These are phyloP conservation scores for Idaea straminata DNA, from an alignment of 2,888 invertebrate species.

Conservation along the genomic window DNA sequence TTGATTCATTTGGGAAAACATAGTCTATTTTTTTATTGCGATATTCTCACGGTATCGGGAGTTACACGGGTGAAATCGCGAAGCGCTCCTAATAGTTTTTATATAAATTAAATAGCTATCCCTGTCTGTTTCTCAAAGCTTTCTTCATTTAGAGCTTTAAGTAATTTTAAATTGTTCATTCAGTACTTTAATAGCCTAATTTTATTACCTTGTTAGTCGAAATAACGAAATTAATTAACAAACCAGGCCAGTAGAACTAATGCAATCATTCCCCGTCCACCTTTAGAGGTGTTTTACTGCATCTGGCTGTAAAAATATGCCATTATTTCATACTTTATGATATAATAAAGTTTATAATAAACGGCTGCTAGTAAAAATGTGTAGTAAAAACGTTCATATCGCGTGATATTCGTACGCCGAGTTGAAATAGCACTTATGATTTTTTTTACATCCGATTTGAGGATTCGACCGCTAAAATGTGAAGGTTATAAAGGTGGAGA, in stretches of 20 bases:
- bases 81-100: too few species aligned
- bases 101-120: too few species aligned
- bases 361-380: constrained; percentile 63
- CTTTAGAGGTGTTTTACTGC: constrained; percentile 75
- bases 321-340: constrained; percentile 74
- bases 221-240: neutral
- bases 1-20: too few species aligned
- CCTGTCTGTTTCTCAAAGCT: too few species aligned
- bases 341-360: constrained; percentile 76
- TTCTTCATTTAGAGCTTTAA: too few species aligned
- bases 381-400: constrained; percentile 58
- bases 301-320: constrained; percentile 69
- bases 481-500: constrained; percentile 11
- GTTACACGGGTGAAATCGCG: too few species aligned
- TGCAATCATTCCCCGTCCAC: constrained; percentile 22
- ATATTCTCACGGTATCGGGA: too few species aligned
- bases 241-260: constrained; percentile 5
- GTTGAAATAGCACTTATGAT: constrained; percentile 42
- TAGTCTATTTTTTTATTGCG: too few species aligned
- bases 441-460: constrained; percentile 33
- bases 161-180: too few species aligned
- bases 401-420: constrained; percentile 43
- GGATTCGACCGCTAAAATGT: constrained; percentile 24
- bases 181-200: too few species aligned
- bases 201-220: neutral